Evolutionary conservation across 1,140 invertebrate species (phyloP).

Genomic region (Aphis craccivora): DNA sequence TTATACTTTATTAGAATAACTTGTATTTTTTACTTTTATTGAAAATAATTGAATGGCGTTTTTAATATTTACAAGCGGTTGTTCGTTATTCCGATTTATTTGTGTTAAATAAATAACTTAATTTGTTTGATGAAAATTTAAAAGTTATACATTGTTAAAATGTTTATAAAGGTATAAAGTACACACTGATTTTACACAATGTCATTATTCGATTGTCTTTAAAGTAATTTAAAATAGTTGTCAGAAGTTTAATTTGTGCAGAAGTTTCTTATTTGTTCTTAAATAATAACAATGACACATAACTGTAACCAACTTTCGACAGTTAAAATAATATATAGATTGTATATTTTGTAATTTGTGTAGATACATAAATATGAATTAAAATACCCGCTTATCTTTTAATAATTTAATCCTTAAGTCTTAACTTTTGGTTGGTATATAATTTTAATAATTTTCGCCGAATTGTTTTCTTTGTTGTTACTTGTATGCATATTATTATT

Average conservation of each 20-base stretch:
- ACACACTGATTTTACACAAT: not conserved
- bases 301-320: not conserved
- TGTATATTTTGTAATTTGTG: too few relatives aligned
- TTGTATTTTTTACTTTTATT: not conserved
- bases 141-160: constrained; percentile 2
- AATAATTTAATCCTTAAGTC: not conserved
- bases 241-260: not conserved
- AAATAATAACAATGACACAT: not conserved
- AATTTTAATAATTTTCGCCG: not conserved
- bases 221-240: not conserved
- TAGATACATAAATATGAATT: not conserved
- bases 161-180: not conserved
- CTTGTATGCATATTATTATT: not conserved
- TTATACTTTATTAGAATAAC: not conserved
- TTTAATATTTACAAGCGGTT: not conserved
- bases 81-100: too few relatives aligned
- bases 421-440: not conserved
- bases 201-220: constrained; percentile 6
- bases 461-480: not conserved
- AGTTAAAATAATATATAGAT: not conserved
- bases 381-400: not conserved
- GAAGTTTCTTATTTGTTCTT: not conserved
- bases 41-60: not conserved
- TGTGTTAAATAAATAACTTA: not conserved
- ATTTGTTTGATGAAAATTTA: not conserved